Evolutionary conservation across 1,140 invertebrate species (phyloP), one percentile per base, ranked within the genome.

Genomic region (Trachelipus rathkii): DNA sequence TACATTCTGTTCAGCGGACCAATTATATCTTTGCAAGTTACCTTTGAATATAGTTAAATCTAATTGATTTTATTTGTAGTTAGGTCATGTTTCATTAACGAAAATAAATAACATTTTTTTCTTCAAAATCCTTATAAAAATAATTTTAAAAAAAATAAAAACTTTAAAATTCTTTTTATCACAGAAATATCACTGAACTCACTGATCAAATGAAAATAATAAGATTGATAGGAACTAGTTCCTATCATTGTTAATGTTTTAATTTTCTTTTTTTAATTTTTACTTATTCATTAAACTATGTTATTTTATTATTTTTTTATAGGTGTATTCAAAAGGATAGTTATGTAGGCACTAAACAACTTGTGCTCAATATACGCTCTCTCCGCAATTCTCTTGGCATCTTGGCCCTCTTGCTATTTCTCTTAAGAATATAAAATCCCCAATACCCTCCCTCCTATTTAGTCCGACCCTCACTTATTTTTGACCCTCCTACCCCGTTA

Each of bases 261-360:
- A 15, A n/a, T n/a, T n/a, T n/a, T n/a, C n/a, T n/a, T n/a, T n/a
- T n/a, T n/a, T n/a, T n/a, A n/a, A 33, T 33, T 33, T 33, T 33
- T 33, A 33, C 6, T 33, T 33, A 33, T 1, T 33, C 33, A 33
- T 33, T 33, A 33, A 33, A 6, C 33, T 60, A 60, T 60, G 50
- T 15, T 19, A 60, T 60, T 19, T 60, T 60, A 60, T 15, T 60
- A 60, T 60, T 60, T 60, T 15, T 15, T 15, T 15, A 15, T 15
- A 15, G 50, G 4, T 60, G 11, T 60, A 60, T 60, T 60, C 50
- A 60, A 19, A 15, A 60, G 50, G 50, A 60, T 60, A 60, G 50
- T 60, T 60, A 60, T 60, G 11, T 60, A 60, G 19, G 19, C 50
- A 60, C 50, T 60, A 60, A 60, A 60, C 11, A 60, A 60, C 50